Evolutionary conservation across 2,113 vertebrate genomes (phyloP).

Genomic region (Spilogale gracilis): DNA sequence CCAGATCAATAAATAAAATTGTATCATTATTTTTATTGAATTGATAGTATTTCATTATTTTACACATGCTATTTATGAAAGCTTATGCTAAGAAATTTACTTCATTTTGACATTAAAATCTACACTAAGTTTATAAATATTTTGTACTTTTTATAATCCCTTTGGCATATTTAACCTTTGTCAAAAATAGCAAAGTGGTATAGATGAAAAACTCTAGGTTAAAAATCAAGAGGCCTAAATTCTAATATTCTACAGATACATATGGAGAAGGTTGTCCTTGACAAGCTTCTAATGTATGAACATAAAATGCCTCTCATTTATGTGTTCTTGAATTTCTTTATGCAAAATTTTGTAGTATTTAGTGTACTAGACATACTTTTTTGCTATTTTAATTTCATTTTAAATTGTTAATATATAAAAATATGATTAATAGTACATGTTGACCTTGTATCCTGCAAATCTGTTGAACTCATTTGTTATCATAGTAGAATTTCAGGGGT

Average conservation of each 20-base stretch:
- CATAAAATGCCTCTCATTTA: neutral
- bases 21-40: neutral
- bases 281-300: neutral
- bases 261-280: neutral
- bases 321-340: neutral
- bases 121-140: neutral
- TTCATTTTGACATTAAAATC: neutral
- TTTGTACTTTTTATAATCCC: neutral
- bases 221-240: neutral
- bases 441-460: neutral
- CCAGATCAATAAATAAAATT: neutral
- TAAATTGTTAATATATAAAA: neutral
- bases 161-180: neutral
- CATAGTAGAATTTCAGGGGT: neutral
- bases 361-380: neutral
- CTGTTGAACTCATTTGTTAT: neutral
- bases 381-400: neutral
- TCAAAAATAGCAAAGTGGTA: neutral
- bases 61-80: neutral
- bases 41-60: neutral
- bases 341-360: neutral
- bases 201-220: neutral
- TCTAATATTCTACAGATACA: neutral
- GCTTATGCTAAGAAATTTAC: neutral
- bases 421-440: neutral